Conservation (phyloP, 2,113 vertebrate species). For the Pelobates fuscus region DNA sequence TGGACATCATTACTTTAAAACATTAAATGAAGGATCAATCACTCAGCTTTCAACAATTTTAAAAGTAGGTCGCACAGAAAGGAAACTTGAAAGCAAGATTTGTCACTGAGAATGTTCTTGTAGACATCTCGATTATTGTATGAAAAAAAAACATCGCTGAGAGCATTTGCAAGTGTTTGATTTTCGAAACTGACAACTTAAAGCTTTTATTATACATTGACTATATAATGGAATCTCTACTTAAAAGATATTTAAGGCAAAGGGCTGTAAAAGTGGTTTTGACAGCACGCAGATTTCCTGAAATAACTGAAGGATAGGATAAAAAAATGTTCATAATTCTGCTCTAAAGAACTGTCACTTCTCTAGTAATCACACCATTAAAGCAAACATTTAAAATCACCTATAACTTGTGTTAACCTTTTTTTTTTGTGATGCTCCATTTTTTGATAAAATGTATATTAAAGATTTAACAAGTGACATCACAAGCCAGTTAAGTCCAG, state of each 20-base stretch:
- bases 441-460: too few relatives aligned
- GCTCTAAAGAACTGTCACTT: too few relatives aligned
- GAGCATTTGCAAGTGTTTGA: conserved; percentile 7
- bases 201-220: neutral
- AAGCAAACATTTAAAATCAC: too few relatives aligned
- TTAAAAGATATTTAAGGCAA: neutral
- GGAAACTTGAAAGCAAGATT: neutral
- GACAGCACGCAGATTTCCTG: too few relatives aligned
- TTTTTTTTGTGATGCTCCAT: too few relatives aligned
- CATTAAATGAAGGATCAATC: neutral
- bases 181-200: neutral
- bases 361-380: too few relatives aligned
- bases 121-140: neutral
- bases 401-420: too few relatives aligned
- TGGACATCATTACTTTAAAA: neutral
- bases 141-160: neutral
- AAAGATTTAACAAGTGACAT: too few relatives aligned
- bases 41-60: neutral
- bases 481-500: too few relatives aligned
- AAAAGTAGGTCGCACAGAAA: conserved; percentile 2
- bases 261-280: neutral
- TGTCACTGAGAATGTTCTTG: conserved; percentile 2
- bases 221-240: neutral
- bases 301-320: too few relatives aligned
- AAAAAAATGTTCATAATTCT: too few relatives aligned